A percentile compares a stretch with the other conserved stretches of the same genome.
Conservation (phyloP, 2,113 vertebrate species). For the human region DNA sequence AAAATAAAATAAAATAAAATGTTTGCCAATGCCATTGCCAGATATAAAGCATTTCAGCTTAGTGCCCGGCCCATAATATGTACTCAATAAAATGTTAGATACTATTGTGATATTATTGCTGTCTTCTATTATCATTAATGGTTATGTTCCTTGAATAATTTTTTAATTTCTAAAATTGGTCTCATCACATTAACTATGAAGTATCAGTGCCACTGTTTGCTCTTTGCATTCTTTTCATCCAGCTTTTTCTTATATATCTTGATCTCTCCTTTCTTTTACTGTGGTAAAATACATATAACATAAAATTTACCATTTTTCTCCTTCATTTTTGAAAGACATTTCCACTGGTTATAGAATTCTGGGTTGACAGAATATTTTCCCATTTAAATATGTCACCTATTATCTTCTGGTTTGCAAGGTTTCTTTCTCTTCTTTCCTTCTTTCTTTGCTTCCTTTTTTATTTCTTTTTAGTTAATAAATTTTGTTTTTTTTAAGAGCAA, state of each 20-base stretch:
- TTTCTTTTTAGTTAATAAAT: neutral
- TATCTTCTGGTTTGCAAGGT: neutral
- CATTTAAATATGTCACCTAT: neutral
- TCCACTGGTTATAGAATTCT: neutral
- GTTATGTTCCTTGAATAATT: neutral
- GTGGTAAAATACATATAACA: neutral
- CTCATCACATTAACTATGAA: neutral
- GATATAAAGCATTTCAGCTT: neutral
- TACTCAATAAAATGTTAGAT: neutral
- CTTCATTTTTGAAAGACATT: neutral
- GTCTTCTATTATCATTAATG: constrained; percentile 9
- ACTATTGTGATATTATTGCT: neutral
- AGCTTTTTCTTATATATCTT: neutral
- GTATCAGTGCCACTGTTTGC: neutral
- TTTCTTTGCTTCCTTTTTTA: neutral
- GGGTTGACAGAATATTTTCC: neutral
- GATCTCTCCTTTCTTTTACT: neutral
- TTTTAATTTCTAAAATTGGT: neutral
- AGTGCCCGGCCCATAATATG: neutral
- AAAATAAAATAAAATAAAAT: too few species aligned
- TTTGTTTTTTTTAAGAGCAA: too few species aligned
- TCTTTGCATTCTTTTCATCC: constrained; percentile 11
- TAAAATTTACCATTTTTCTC: neutral
- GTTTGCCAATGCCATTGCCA: neutral
- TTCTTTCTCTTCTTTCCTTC: neutral